Percentiles rank a stretch among this genome's conserved stretches.
These are phyloP conservation scores for Eupeodes corollae DNA, from an alignment of 1,140 invertebrate genomes.

Conservation along the genomic window DNA sequence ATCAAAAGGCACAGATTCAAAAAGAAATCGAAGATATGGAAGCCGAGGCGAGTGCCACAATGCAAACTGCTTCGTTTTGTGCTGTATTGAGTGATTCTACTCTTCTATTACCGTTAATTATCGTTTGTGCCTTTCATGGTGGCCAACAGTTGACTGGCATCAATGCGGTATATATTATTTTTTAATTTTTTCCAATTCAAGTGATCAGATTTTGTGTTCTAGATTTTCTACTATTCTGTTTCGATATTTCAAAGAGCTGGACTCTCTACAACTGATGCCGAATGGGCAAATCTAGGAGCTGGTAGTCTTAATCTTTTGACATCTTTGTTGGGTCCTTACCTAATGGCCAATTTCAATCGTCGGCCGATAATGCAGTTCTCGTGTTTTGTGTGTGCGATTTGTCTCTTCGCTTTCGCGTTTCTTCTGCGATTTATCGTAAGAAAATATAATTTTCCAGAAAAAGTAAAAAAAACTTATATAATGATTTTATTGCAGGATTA, in stretches of 20 bases:
- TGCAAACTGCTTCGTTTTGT: constrained; percentile 38
- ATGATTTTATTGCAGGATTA: constrained; percentile 42
- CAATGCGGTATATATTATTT: constrained; percentile 48
- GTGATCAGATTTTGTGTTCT: constrained; percentile 1
- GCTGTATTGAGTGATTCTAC: constrained; percentile 39
- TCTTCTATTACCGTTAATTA: constrained; percentile 50
- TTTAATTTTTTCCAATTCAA: constrained; percentile 9
- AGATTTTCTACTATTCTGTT: constrained; percentile 62
- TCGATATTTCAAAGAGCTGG: constrained; percentile 49
- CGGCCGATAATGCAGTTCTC: constrained; percentile 43
- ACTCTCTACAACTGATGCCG: constrained; percentile 37
- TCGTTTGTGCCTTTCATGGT: constrained; percentile 56
- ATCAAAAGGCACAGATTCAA: constrained; percentile 24
- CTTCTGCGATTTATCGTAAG: constrained; percentile 44
- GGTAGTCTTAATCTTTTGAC: constrained; percentile 51
- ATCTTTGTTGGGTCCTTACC: constrained; percentile 43
- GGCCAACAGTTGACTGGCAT: constrained; percentile 73
- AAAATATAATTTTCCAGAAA: neutral
- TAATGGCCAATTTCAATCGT: constrained; percentile 44
- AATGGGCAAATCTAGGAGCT: constrained; percentile 53
- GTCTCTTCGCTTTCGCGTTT: constrained; percentile 40
- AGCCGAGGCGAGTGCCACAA: constrained; percentile 13
- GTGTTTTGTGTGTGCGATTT: constrained; percentile 36
- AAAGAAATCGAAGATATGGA: constrained; percentile 36
- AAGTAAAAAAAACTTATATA: neutral